Evolutionary conservation across 2,113 vertebrate genomes (phyloP), one percentile per base, ranked within the genome.

Genomic region (Sebastes schlegelii): DNA sequence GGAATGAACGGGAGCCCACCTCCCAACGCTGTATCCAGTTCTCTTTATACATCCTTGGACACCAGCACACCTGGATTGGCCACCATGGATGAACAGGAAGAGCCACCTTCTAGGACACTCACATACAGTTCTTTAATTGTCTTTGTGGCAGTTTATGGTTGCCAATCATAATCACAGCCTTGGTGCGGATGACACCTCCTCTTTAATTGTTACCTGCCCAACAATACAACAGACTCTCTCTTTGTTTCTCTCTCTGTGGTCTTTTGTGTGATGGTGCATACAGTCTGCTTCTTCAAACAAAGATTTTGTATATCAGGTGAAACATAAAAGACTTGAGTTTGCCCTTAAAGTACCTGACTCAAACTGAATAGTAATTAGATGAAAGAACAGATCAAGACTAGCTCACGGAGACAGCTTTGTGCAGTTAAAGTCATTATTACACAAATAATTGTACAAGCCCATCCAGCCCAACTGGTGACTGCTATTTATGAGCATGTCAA

Each of bases 161-260:
- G 42, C 54, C 79, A 90, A 48, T 88, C 54, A 81, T 92, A 88
- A 91, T 90, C 66, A 80, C 70, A 88, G 76, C 65, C 55, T 87
- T 69, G 12, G 77, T 84, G 73, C 1, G 0, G 89, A 89, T 91
- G 63, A 91, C 61, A 91, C 60, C 66, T 77, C 52, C 61, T 87
- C 68, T 82, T 64, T 49, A 72, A 74, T 16, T 75, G 68, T 74
- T 65, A 83, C 71, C 67, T 85, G 55, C 65, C 67, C 23, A 46
- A 43, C 62, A 66, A 61, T 68, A 48, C 65, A 58, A 65, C 34
- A 16, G 52, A 66, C 4, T 82, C 57, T 85, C n/a, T 61, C 46
- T 67, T 23, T 52, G 54, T 68, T 13, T 85, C 6, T 77, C 3
- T 57, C 6, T 12, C 11, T 52, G 17, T 42, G 40, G 55, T 74